Evolutionary conservation across 1,140 invertebrate species (phyloP).

Genomic region (Nautilus pompilius): DNA sequence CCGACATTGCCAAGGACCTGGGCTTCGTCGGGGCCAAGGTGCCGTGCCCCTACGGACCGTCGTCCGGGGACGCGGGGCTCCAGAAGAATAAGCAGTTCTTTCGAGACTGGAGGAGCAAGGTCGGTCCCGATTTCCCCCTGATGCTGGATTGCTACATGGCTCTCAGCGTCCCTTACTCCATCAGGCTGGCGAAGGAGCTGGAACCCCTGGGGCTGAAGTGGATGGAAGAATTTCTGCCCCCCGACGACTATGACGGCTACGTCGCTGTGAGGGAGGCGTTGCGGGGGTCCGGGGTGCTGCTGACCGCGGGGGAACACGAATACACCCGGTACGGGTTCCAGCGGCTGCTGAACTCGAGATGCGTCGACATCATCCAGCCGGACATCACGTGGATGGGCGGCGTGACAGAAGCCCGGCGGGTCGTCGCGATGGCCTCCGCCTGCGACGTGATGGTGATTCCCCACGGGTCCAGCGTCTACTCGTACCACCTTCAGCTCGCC

Average conservation of each 20-base stretch:
- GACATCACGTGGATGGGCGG: conserved; percentile 49
- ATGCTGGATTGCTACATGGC: conserved; percentile 49
- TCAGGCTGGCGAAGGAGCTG: conserved; percentile 34
- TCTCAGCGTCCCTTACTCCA: conserved; percentile 38
- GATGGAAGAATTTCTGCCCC: conserved; percentile 48
- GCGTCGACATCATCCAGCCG: conserved; percentile 49
- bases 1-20: conserved; percentile 41
- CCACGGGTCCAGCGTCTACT: conserved; percentile 48
- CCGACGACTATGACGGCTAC: conserved; percentile 45
- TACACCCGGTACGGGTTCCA: conserved; percentile 47
- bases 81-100: conserved; percentile 42
- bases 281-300: conserved; percentile 30
- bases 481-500: conserved; percentile 49
- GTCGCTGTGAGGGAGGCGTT: conserved; percentile 35
- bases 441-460: conserved; percentile 42
- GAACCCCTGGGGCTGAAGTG: conserved; percentile 44
- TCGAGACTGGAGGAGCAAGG: conserved; percentile 39
- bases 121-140: conserved; percentile 41
- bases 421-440: conserved; percentile 45
- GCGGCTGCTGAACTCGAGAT: conserved; percentile 34
- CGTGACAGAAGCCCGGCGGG: conserved; percentile 40
- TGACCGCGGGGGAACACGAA: conserved; percentile 48
- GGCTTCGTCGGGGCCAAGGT: conserved; percentile 47
- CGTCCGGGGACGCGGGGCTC: conserved; percentile 41
- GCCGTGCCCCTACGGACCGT: conserved; percentile 42